phyloP scores from a whole-genome alignment of 2,888 invertebrate genomes.

The Tetranychus piercei region DNA sequence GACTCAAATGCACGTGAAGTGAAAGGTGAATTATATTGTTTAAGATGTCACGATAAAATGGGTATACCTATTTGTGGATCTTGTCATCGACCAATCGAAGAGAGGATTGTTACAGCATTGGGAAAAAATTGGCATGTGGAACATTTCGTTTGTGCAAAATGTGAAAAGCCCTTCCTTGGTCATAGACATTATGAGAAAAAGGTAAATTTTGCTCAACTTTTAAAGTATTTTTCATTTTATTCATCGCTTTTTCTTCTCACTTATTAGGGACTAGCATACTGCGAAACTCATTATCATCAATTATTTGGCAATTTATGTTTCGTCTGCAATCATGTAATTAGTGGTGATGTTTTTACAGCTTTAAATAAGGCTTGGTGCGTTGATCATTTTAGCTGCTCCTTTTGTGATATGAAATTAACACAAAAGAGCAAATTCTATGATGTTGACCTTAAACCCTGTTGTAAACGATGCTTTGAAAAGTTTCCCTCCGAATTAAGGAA shows the following conservation, averaged over 20 bases:
- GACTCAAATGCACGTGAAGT: constrained; percentile 92
- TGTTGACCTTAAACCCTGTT: constrained; percentile 86
- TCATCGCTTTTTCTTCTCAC: not conserved
- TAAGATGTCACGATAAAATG: constrained; percentile 98
- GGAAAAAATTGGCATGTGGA: constrained; percentile 98
- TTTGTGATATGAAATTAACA: constrained; percentile 87
- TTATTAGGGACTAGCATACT: constrained; percentile 77
- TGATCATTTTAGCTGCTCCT: constrained; percentile 90
- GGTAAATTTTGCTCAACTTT: constrained; percentile 3
- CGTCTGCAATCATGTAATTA: constrained; percentile 93
- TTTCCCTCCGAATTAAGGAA: constrained; percentile 84
- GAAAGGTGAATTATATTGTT: constrained; percentile 81
- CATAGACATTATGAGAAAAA: constrained; percentile 23
- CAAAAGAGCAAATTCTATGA: constrained; percentile 96
- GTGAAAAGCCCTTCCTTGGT: constrained; percentile 97
- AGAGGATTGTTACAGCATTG: constrained; percentile 89
- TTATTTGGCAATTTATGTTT: constrained; percentile 96
- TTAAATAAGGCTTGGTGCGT: constrained; percentile 98
- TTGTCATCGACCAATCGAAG: constrained; percentile 94
- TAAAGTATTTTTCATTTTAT: not conserved
- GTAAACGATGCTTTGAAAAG: constrained; percentile 93
- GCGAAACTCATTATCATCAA: constrained; percentile 97
- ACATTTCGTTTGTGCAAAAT: constrained; percentile 99
- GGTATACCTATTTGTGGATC: constrained; percentile 99
- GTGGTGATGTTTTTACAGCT: constrained; percentile 91